Percentiles rank a stretch among this genome's conserved stretches.
Conservation (phyloP, 2,113 vertebrate species). For the Propithecus coquereli region DNA sequence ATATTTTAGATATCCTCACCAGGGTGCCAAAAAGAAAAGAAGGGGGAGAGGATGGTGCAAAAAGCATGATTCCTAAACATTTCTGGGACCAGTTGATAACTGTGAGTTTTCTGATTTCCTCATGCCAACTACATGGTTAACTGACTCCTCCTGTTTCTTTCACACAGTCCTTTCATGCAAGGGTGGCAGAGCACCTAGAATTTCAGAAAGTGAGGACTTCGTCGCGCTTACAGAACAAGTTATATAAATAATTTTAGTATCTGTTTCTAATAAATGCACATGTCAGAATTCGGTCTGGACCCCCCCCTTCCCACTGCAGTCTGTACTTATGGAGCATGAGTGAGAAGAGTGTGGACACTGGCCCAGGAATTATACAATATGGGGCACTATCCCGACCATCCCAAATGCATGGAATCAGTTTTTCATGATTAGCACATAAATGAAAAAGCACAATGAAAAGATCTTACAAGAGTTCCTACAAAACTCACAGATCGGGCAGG, state of each 20-base stretch:
- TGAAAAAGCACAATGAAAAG: neutral
- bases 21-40: neutral
- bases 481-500: neutral
- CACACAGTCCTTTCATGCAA: neutral
- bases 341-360: neutral
- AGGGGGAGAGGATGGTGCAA: neutral
- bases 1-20: neutral
- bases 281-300: neutral
- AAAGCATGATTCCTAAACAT: neutral
- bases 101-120: neutral
- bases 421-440: neutral
- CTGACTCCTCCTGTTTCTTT: neutral
- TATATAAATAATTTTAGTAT: neutral
- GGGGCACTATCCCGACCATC: neutral
- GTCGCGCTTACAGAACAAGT: neutral
- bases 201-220: neutral
- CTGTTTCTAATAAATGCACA: neutral
- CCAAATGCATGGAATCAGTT: neutral
- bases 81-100: neutral
- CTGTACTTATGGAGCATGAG: neutral
- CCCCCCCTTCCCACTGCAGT: too few species aligned
- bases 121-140: neutral
- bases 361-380: neutral
- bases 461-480: neutral
- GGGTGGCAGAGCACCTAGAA: neutral